These are phyloP conservation scores for Malthinus flaveolus DNA, from an alignment of 2,888 invertebrate genomes.

Conservation along the genomic window DNA sequence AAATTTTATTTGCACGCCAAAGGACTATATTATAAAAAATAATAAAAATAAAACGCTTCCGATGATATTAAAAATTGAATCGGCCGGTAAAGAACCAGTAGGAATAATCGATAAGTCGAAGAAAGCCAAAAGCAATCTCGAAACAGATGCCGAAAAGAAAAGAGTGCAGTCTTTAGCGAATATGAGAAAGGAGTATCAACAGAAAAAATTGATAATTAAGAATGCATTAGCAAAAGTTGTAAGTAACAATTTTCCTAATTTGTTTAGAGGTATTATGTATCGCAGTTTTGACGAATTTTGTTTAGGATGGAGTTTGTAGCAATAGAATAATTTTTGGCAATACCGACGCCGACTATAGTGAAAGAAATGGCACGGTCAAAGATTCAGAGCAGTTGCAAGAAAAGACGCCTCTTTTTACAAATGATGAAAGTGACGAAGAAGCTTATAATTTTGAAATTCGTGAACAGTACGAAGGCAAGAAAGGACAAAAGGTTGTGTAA, in stretches of 20 bases:
- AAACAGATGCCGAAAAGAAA: slow-evolving; percentile 62
- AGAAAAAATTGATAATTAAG: slow-evolving; percentile 67
- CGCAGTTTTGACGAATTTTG: background rate
- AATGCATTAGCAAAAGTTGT: slow-evolving; percentile 66
- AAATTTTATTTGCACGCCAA: background rate
- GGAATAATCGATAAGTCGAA: background rate
- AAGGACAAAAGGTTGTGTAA: slow-evolving; percentile 62
- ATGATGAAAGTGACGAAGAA: slow-evolving; percentile 54
- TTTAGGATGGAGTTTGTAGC: slow-evolving; percentile 49
- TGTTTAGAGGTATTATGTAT: background rate
- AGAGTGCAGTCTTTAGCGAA: slow-evolving; percentile 68
- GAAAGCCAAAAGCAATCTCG: background rate
- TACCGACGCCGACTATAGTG: slow-evolving; percentile 25
- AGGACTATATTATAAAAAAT: slow-evolving; percentile 40
- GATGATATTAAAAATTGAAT: slow-evolving; percentile 3
- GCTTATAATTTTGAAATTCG: slow-evolving; percentile 65
- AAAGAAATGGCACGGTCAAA: background rate
- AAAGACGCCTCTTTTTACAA: slow-evolving; percentile 27
- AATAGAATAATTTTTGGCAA: slow-evolving; percentile 69
- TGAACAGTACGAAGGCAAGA: slow-evolving; percentile 68
- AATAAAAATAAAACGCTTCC: slow-evolving; percentile 38
- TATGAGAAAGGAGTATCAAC: slow-evolving; percentile 65
- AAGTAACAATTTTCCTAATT: slow-evolving; percentile 49
- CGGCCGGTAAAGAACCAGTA: background rate
- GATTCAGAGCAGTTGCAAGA: background rate